Percentiles rank a stretch among this genome's conserved stretches.
phyloP scores from a whole-genome alignment of 2,888 invertebrate genomes.

The Drosophila histrio region DNA sequence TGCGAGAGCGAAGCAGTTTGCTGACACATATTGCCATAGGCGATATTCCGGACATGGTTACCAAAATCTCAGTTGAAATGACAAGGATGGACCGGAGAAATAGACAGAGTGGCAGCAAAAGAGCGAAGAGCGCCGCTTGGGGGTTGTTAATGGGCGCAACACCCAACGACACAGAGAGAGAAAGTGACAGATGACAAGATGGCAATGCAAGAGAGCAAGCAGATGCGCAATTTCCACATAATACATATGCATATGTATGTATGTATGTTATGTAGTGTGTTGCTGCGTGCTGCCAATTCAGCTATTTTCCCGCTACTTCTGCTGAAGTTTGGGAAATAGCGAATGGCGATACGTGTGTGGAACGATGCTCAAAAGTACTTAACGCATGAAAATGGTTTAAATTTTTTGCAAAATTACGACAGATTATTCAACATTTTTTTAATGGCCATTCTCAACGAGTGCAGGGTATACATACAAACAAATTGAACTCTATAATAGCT shows the following conservation, averaged over 20 bases:
- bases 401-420: too few species aligned
- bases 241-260: neutral
- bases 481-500: too few species aligned
- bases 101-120: neutral
- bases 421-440: too few species aligned
- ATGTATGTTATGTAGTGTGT: too few species aligned
- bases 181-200: slow-evolving; percentile 27
- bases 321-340: too few species aligned
- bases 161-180: slow-evolving; percentile 19
- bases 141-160: slow-evolving; percentile 10
- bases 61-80: slow-evolving; percentile 51
- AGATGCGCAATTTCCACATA: slow-evolving; percentile 39
- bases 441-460: too few species aligned
- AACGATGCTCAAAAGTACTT: too few species aligned
- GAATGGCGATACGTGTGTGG: too few species aligned
- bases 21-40: slow-evolving; percentile 66
- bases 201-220: slow-evolving; percentile 31
- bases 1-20: slow-evolving; percentile 15
- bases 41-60: slow-evolving; percentile 61
- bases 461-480: too few species aligned
- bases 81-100: slow-evolving; percentile 18
- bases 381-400: too few species aligned
- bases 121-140: neutral
- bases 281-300: too few species aligned
- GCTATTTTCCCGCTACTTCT: too few species aligned